Conservation (phyloP, 2,113 vertebrate species). For the Holacanthus passer region DNA sequence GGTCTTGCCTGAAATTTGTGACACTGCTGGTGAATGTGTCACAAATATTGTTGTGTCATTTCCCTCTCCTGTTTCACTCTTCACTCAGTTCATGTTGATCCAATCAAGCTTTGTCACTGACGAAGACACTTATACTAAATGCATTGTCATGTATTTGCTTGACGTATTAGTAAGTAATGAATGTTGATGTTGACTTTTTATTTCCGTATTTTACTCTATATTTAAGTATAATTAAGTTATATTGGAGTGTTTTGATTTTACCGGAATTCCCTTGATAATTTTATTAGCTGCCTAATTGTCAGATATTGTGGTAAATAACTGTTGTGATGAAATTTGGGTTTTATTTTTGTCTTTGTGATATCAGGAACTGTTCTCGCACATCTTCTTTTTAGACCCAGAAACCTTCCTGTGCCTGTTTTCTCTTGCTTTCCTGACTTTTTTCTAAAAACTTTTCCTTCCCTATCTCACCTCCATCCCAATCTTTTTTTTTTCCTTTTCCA, state of each 20-base stretch:
- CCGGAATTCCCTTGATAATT: background rate
- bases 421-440: constrained; percentile 65
- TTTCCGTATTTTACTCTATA: constrained; percentile 38
- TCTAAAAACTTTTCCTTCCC: constrained; percentile 60
- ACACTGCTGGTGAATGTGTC: constrained; percentile 23
- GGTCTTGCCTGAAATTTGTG: constrained; percentile 57
- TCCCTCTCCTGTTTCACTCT: constrained; percentile 8
- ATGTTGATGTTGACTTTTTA: constrained; percentile 43
- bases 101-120: constrained; percentile 41
- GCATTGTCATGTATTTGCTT: constrained; percentile 43
- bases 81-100: constrained; percentile 32
- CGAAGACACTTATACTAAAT: constrained; percentile 43
- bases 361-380: constrained; percentile 69
- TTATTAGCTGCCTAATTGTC: background rate
- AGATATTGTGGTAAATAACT: constrained; percentile 15
- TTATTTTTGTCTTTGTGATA: constrained; percentile 64
- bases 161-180: constrained; percentile 18
- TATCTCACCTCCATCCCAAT: constrained; percentile 83
- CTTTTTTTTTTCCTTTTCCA: constrained; percentile 81
- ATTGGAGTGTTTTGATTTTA: constrained; percentile 66
- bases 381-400: constrained; percentile 54
- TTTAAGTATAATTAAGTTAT: constrained; percentile 60
- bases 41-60: constrained; percentile 47
- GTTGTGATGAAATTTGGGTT: constrained; percentile 32
- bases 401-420: constrained; percentile 71